These are phyloP conservation scores for Solea senegalensis DNA, from an alignment of 2,113 vertebrate species.

Conservation along the genomic window DNA sequence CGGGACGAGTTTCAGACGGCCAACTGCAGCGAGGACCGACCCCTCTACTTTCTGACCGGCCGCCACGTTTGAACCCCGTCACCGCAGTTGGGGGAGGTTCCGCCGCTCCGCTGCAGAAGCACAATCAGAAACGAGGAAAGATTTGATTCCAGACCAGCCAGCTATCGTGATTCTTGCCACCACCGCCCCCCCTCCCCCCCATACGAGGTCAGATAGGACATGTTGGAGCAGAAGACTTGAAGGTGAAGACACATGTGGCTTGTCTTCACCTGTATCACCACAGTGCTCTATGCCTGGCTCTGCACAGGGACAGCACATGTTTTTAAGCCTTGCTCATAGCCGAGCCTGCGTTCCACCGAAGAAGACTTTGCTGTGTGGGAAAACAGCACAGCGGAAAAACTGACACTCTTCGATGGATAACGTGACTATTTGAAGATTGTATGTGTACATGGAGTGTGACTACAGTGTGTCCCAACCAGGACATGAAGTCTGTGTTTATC, in stretches of 20 bases:
- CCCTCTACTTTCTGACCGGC: constrained; percentile 96
- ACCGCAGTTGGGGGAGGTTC: neutral
- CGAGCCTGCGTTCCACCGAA: constrained; percentile 28
- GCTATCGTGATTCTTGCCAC: constrained; percentile 16
- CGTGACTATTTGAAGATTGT: constrained; percentile 63
- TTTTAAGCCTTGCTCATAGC: constrained; percentile 27
- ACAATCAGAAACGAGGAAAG: constrained; percentile 30
- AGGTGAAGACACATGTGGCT: constrained; percentile 22
- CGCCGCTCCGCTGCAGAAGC: constrained; percentile 5
- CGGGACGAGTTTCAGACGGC: constrained; percentile 98
- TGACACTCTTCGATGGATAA: constrained; percentile 28
- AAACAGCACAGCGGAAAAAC: constrained; percentile 27
- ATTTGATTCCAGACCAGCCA: constrained; percentile 27
- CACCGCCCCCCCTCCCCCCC: too few species aligned
- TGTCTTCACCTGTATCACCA: neutral
- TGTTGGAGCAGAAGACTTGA: constrained; percentile 10
- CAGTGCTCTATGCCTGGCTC: constrained; percentile 38
- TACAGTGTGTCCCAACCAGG: constrained; percentile 44
- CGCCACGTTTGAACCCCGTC: constrained; percentile 86
- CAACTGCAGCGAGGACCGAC: constrained; percentile 94
- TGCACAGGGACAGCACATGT: neutral
- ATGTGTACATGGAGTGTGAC: constrained; percentile 59
- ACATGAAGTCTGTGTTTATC: constrained; percentile 61
- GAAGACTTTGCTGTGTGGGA: constrained; percentile 28
- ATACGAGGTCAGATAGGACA: neutral